Conservation (phyloP, 2,888 invertebrate species). For the Macropis europaea region DNA sequence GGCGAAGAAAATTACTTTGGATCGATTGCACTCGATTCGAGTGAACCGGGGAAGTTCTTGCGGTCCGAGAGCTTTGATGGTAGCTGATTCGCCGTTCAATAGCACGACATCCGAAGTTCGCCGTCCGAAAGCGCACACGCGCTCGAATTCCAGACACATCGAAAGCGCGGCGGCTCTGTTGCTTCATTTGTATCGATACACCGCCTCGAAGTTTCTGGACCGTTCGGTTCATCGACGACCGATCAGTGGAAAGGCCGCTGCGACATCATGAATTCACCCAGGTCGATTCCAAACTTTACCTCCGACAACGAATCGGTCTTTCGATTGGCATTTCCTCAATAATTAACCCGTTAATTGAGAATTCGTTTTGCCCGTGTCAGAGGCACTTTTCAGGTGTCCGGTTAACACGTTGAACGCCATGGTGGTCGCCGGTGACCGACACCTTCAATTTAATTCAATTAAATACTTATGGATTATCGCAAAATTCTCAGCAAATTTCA, state of each 20-base stretch:
- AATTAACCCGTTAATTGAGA: too few species aligned
- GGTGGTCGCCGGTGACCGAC: too few species aligned
- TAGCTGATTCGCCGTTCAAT: conserved; percentile 2
- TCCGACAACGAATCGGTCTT: not conserved
- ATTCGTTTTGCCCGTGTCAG: too few species aligned
- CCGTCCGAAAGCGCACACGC: not conserved
- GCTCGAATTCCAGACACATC: not conserved
- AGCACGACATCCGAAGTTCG: conserved; percentile 3
- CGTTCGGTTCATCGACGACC: not conserved
- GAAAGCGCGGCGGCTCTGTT: not conserved
- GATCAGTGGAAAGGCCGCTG: not conserved
- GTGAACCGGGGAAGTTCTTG: not conserved
- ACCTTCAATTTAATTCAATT: too few species aligned
- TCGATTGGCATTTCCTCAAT: too few species aligned
- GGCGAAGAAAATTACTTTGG: conserved; percentile 1
- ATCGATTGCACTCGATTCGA: not conserved
- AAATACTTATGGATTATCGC: too few species aligned
- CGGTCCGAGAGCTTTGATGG: not conserved
- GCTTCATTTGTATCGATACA: not conserved
- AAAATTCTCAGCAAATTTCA: too few species aligned
- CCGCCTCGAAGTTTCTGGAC: not conserved
- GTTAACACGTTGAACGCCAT: too few species aligned
- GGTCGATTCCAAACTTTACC: not conserved
- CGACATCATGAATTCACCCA: too few species aligned
- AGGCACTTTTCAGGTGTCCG: too few species aligned